A percentile compares a stretch with the other conserved stretches of the same genome.
Evolutionary conservation across 2,797 vertebrate species (phyloP).

Genomic region (Sarcoramphus papa): DNA sequence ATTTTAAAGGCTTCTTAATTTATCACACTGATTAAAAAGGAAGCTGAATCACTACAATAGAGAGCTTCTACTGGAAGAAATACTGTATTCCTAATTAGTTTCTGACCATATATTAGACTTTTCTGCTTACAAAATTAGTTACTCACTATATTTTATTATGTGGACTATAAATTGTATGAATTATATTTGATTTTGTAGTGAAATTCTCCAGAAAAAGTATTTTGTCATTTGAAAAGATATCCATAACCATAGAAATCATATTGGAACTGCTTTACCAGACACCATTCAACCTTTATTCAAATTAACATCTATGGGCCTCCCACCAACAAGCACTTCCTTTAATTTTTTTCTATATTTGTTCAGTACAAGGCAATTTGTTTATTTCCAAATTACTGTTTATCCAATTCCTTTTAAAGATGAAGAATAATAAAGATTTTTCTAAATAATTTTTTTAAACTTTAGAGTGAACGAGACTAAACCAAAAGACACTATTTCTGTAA

Average conservation of each 20-base stretch:
- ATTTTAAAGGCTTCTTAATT: slow-evolving; percentile 53
- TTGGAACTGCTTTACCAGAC: neutral
- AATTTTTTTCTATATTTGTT: neutral
- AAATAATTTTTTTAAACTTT: neutral
- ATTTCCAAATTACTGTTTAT: neutral
- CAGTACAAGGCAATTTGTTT: neutral
- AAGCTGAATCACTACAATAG: slow-evolving; percentile 32
- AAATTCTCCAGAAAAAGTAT: neutral
- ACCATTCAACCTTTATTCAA: neutral
- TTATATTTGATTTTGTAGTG: neutral
- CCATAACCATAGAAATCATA: neutral
- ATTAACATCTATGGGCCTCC: neutral
- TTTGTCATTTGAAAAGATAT: neutral
- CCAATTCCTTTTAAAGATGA: neutral
- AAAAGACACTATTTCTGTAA: neutral
- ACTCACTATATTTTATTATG: slow-evolving; percentile 13
- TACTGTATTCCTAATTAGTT: slow-evolving; percentile 57
- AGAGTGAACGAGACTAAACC: neutral
- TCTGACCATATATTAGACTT: slow-evolving; percentile 31
- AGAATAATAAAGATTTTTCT: neutral
- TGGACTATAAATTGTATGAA: neutral
- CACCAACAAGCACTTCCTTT: fast-evolving
- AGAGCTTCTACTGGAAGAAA: slow-evolving; percentile 38
- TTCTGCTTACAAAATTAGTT: slow-evolving; percentile 26
- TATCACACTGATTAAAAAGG: slow-evolving; percentile 40